Evolutionary conservation across 2,888 invertebrate genomes (phyloP).

Genomic region (Tigriopus californicus): DNA sequence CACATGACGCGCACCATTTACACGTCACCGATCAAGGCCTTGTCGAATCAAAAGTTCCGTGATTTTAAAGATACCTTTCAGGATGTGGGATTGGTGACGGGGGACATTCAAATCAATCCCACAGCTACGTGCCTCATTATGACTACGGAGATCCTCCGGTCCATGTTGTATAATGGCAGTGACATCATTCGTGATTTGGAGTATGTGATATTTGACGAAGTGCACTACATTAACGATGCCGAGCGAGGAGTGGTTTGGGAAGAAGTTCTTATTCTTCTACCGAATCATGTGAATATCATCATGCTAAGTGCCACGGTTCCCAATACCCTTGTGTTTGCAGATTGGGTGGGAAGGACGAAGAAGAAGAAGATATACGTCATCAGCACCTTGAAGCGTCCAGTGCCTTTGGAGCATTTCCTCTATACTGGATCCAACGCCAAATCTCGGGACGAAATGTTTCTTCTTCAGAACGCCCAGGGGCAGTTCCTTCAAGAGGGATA

Average conservation of each 20-base stretch:
- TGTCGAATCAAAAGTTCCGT: constrained; percentile 96
- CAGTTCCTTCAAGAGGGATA: constrained; percentile 46
- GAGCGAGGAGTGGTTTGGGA: constrained; percentile 99
- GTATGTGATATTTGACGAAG: constrained; percentile 97
- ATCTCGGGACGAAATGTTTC: constrained; percentile 45
- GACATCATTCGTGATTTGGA: constrained; percentile 89
- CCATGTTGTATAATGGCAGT: constrained; percentile 84
- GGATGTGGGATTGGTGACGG: constrained; percentile 81
- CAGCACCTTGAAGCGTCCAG: constrained; percentile 75
- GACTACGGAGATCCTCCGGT: constrained; percentile 95
- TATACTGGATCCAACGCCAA: constrained; percentile 56
- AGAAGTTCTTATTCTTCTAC: constrained; percentile 86
- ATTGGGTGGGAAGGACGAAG: constrained; percentile 59
- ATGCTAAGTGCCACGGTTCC: constrained; percentile 96
- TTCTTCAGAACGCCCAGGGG: constrained; percentile 57
- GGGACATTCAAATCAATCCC: constrained; percentile 85
- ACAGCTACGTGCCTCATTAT: constrained; percentile 89
- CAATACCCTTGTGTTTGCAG: constrained; percentile 85
- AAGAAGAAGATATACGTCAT: constrained; percentile 75
- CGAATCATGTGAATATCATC: constrained; percentile 83
- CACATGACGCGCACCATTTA: constrained; percentile 87
- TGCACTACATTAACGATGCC: constrained; percentile 93
- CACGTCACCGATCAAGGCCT: constrained; percentile 95
- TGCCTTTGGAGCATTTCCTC: constrained; percentile 82
- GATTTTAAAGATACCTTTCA: constrained; percentile 82